Evolutionary conservation across 1,140 invertebrate species (phyloP).

Genomic region (Drosophila pruinosa): DNA sequence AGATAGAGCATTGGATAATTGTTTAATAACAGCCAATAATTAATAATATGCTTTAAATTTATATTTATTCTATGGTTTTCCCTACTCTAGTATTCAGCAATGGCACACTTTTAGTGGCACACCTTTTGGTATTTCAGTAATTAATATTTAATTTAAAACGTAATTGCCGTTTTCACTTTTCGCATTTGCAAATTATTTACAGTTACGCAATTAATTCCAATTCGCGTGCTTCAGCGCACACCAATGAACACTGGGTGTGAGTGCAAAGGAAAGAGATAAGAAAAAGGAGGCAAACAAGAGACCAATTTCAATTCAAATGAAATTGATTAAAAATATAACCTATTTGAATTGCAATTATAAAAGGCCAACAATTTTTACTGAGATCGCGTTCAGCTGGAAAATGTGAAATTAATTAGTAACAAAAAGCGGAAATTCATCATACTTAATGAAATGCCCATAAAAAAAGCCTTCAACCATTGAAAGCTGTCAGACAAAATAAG

Average conservation of each 20-base stretch:
- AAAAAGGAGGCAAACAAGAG: background rate
- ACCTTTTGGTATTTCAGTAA: conserved; percentile 3
- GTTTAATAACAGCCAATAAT: no score
- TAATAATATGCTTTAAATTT: no score
- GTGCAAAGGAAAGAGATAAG: background rate
- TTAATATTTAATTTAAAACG: conserved; percentile 53
- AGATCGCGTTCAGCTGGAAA: conserved; percentile 46
- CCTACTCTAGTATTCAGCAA: background rate
- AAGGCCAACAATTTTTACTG: conserved; percentile 8
- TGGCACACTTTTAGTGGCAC: background rate
- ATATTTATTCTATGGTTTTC: background rate
- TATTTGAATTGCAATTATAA: conserved; percentile 39
- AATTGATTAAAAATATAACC: conserved; percentile 45
- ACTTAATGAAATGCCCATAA: conserved; percentile 8
- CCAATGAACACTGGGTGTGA: background rate
- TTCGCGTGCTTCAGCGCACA: conserved; percentile 33
- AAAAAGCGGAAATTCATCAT: conserved; percentile 46
- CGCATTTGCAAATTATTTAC: conserved; percentile 39
- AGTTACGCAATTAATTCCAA: conserved; percentile 47
- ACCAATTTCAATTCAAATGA: conserved; percentile 39
- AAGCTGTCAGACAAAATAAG: background rate
- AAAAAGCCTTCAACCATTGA: background rate
- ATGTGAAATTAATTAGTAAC: conserved; percentile 54
- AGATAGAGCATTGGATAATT: no score
- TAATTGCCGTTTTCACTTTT: conserved; percentile 20